Conservation (phyloP, 1,140 invertebrate species). For the Drosophila kanapiae region DNA sequence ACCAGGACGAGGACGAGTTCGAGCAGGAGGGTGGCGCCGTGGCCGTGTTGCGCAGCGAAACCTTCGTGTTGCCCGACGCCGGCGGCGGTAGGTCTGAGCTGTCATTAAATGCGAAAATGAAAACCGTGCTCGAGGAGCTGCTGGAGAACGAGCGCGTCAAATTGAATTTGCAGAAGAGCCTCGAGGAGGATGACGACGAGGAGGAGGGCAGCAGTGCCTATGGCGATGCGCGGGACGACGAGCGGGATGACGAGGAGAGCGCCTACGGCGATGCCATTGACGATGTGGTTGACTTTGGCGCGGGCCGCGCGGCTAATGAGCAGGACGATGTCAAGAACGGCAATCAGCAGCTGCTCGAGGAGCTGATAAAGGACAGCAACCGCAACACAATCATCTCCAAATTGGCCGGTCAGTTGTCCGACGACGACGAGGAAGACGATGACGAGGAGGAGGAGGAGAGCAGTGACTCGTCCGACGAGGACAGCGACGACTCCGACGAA, state of each 20-base stretch:
- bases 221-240: constrained; percentile 63
- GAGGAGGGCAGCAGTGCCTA: constrained; percentile 45
- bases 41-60: constrained; percentile 74
- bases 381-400: constrained; percentile 76
- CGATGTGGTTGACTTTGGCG: constrained; percentile 77
- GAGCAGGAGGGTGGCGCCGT: constrained; percentile 54
- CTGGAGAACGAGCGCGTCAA: constrained; percentile 84
- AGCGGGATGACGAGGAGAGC: constrained; percentile 67
- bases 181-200: constrained; percentile 62
- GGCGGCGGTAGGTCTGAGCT: constrained; percentile 66
- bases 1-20: constrained; percentile 44
- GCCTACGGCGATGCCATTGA: constrained; percentile 74
- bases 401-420: constrained; percentile 66
- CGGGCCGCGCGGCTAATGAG: constrained; percentile 31
- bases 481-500: constrained; percentile 73
- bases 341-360: constrained; percentile 76
- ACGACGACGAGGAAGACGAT: constrained; percentile 68
- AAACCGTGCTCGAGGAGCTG: constrained; percentile 84
- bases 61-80: constrained; percentile 69
- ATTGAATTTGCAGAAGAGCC: constrained; percentile 85
- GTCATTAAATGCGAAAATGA: constrained; percentile 85
- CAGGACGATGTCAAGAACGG: constrained; percentile 68
- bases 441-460: constrained; percentile 71
- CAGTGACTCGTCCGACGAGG: constrained; percentile 74
- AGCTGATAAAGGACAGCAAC: constrained; percentile 80